These are phyloP conservation scores for Tragelaphus scriptus DNA, from an alignment of 2,113 vertebrate genomes.

Conservation along the genomic window DNA sequence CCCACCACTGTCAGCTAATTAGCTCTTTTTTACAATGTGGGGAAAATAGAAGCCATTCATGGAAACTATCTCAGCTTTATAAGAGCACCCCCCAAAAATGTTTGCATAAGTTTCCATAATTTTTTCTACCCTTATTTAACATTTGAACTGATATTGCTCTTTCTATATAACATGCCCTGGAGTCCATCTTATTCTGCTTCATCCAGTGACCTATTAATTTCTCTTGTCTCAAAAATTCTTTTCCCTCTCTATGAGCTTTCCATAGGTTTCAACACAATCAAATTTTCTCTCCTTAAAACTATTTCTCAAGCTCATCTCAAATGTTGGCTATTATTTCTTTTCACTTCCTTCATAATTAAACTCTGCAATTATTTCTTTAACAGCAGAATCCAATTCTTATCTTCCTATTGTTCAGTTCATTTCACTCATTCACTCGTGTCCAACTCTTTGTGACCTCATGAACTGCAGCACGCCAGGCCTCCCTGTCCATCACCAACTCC, in stretches of 20 bases:
- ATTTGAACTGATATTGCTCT: background rate
- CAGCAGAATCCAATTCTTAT: background rate
- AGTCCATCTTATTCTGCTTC: background rate
- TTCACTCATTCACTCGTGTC: background rate
- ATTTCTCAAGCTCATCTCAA: background rate
- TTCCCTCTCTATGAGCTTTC: background rate
- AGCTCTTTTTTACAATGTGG: background rate
- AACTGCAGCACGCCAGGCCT: rapidly evolving
- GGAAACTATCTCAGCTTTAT: background rate
- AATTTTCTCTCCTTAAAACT: background rate
- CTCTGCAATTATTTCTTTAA: background rate
- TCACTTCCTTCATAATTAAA: background rate
- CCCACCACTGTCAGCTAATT: background rate
- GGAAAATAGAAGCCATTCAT: background rate
- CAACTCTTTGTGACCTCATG: background rate
- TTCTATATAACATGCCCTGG: background rate
- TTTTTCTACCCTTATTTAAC: background rate
- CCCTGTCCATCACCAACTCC: background rate
- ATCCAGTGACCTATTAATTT: background rate
- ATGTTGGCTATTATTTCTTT: background rate
- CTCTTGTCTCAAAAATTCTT: background rate
- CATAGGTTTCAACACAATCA: background rate
- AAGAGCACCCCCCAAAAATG: background rate
- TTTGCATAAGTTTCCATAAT: background rate
- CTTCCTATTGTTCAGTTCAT: background rate